Evolutionary conservation across 2,113 vertebrate species (phyloP).

Genomic region (Hucho hucho): DNA sequence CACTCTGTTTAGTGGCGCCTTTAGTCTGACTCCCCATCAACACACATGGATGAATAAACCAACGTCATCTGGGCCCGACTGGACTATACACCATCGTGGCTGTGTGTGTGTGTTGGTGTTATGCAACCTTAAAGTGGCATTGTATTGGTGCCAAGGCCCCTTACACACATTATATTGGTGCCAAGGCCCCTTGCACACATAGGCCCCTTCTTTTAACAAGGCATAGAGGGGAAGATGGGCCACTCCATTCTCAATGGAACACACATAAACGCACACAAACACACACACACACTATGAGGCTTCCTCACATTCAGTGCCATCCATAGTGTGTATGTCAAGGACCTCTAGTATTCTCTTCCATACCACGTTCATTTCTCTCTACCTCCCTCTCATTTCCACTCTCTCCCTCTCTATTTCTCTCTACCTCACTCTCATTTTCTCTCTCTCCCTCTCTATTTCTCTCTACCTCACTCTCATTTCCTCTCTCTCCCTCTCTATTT

Average conservation of each 20-base stretch:
- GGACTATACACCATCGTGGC: neutral
- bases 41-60: too few species aligned
- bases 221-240: neutral
- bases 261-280: slow-evolving; percentile 14
- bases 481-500: neutral
- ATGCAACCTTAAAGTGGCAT: slow-evolving; percentile 28
- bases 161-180: slow-evolving; percentile 7
- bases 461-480: neutral
- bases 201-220: neutral
- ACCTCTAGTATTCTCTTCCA: slow-evolving; percentile 49
- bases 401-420: neutral
- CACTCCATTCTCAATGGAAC: neutral
- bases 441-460: too few species aligned
- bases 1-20: neutral
- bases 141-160: neutral
- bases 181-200: slow-evolving; percentile 3
- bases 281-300: slow-evolving; percentile 31
- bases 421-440: too few species aligned
- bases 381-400: neutral
- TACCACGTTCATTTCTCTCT: neutral
- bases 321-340: slow-evolving; percentile 37
- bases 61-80: neutral
- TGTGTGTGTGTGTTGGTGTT: slow-evolving; percentile 24
- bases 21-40: too few species aligned
- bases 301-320: slow-evolving; percentile 45